Evolutionary conservation across 2,888 invertebrate genomes (phyloP), one percentile per base, ranked within the genome.

Genomic region (Terebella lapidaria): DNA sequence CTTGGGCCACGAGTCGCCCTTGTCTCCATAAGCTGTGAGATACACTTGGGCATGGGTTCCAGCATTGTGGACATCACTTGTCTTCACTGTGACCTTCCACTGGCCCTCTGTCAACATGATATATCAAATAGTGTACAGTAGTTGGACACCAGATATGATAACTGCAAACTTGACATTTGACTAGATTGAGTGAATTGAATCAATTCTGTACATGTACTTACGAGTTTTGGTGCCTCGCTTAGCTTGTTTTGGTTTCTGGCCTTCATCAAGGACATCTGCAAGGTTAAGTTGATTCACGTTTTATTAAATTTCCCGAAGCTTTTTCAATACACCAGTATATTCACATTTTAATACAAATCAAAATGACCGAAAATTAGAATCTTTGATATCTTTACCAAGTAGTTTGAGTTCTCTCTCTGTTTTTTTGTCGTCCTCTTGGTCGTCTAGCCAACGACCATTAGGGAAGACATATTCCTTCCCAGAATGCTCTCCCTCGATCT

Each of bases 391-490:
- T 35, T 10, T 35, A 76, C 77, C 74, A 42, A 74, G 63, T 46
- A 69, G 61, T 49, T 69, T 66, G 2, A 76, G 67, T n/a, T 65
- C 70, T 27, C 75, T 67, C 61, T 74, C 72, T 20, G 71, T 74
- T 51, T 68, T 69, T 35, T 74, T 72, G 62, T 77, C 74, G 57
- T 70, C 75, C 57, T 74, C 74, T 59, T 74, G 70, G 18, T 70
- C 69, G 60, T 77, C 77, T 60, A 77, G 64, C 77, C 77, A 77
- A 42, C 70, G 65, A 5, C 70, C 66, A 67, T 76, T 77, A 2
- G 74, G 73, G 67, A 78, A 77, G 45, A 75, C 61, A 59, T 69
- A 26, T 25, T 63, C 54, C 54, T 57, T n/a, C 3, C 30, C 62
- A 18, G 49, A 42, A 3, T 45, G 25, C 3, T 58, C 54, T 15